Evolutionary conservation across 2,797 vertebrate species (phyloP), one percentile per base, ranked within the genome.

Genomic region (Octomys mimax): DNA sequence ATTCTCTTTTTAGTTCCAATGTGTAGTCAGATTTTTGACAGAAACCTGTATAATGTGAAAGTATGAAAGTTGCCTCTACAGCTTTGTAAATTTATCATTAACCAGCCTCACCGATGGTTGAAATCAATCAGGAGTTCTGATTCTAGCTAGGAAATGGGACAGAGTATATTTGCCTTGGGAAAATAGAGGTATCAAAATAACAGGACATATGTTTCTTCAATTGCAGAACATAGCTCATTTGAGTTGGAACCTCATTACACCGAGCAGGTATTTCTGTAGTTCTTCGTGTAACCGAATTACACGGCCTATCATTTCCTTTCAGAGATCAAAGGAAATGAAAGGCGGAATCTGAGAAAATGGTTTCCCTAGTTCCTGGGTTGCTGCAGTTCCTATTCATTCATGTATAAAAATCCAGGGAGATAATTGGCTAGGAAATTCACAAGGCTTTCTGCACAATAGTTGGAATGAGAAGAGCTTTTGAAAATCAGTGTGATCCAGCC

Each of bases 271-370:
- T 96, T 96, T 90, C 89, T 86, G 2, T 92, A 96, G 59, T 39
- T 95, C 52, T 91, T 95, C 1, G 3, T 95, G 64, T 87, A 62
- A 68, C 79, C 78, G 90, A 95, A 94, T 87, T 94, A 73, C 52
- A 33, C 83, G 82, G 33, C 73, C 89, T 89, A 26, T 95, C 70
- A 75, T 73, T 93, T 96, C n/a, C 57, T 96, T 70, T 94, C 92
- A 88, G 57, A 96, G 73, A 87, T 92, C 71, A 96, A 97, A 96
- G 33, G 70, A 84, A 91, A 95, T 66, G 16, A 92, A 95, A 87
- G 57, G 93, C 16, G 2, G 89, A 64, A 36, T 81, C 86, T 85
- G 70, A 73, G 90, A 91, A 95, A 96, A 92, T 92, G 68, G 33
- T 77, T 94, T 93, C 73, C 18, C 75, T 79, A 42, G 33, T 92